Conservation (phyloP, 2,113 vertebrate genomes). For the Sinocyclocheilus anophthalmus region DNA sequence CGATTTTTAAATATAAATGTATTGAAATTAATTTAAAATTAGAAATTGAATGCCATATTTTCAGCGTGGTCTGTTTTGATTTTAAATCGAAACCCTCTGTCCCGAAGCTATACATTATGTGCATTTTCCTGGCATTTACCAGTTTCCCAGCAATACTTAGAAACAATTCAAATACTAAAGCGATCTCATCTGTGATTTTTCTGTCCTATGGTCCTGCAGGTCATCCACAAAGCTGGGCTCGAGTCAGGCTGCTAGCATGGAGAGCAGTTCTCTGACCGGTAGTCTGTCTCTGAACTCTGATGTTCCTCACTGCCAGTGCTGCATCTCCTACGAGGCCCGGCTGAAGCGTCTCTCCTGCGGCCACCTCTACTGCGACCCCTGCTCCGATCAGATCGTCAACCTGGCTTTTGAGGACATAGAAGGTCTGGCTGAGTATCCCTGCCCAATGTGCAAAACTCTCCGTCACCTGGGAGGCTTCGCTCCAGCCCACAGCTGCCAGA, state of each 20-base stretch:
- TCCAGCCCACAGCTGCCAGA: slow-evolving; percentile 33
- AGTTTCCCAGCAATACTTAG: neutral
- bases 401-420: slow-evolving; percentile 79
- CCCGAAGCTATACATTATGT: neutral
- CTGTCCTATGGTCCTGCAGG: slow-evolving; percentile 55
- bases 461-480: slow-evolving; percentile 67
- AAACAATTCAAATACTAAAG: neutral
- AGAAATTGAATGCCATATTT: neutral
- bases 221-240: slow-evolving; percentile 68
- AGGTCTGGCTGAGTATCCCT: slow-evolving; percentile 77
- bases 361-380: slow-evolving; percentile 75
- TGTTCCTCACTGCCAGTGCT: slow-evolving; percentile 77
- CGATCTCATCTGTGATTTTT: neutral
- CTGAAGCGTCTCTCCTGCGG: slow-evolving; percentile 78
- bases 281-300: slow-evolving; percentile 75
- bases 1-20: neutral
- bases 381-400: slow-evolving; percentile 79
- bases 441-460: slow-evolving; percentile 78
- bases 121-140: neutral
- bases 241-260: slow-evolving; percentile 68
- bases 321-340: slow-evolving; percentile 71
- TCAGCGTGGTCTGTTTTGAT: neutral
- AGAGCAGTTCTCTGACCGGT: slow-evolving; percentile 76
- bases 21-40: neutral
- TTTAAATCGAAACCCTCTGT: neutral